These are phyloP conservation scores for Amorpha juglandis DNA, from an alignment of 2,888 invertebrate genomes.

Conservation along the genomic window DNA sequence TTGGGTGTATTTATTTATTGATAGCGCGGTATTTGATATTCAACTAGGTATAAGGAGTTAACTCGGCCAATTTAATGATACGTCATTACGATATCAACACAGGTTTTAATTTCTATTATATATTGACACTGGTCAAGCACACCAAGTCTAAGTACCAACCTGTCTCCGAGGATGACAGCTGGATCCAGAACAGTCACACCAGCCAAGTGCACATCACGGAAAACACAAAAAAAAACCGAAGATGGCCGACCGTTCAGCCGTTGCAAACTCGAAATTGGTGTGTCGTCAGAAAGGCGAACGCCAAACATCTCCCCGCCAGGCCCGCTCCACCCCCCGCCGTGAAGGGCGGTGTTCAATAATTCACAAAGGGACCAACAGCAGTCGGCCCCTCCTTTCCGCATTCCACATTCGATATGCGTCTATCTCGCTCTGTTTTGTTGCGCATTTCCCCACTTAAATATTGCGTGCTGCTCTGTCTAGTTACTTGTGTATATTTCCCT, in stretches of 20 bases:
- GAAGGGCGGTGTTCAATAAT: slow-evolving; percentile 81
- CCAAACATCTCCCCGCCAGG: slow-evolving; percentile 47
- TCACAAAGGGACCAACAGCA: slow-evolving; percentile 67
- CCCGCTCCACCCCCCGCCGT: slow-evolving; percentile 58
- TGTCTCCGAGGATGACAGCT: neutral
- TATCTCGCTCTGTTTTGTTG: slow-evolving; percentile 47
- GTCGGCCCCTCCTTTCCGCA: slow-evolving; percentile 55
- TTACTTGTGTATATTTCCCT: slow-evolving; percentile 32
- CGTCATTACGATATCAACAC: no score
- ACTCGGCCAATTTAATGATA: no score
- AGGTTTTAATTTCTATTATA: no score
- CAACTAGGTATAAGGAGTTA: no score
- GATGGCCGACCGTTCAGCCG: slow-evolving; percentile 53
- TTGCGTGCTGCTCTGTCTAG: slow-evolving; percentile 42
- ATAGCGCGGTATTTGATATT: no score
- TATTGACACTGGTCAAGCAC: neutral
- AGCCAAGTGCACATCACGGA: slow-evolving; percentile 59
- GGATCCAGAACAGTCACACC: slow-evolving; percentile 9
- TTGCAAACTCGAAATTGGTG: slow-evolving; percentile 66
- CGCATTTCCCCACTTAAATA: slow-evolving; percentile 56
- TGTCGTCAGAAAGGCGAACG: slow-evolving; percentile 75
- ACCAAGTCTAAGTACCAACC: neutral
- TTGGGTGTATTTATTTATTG: no score
- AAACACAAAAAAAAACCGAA: slow-evolving; percentile 53
- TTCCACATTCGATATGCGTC: slow-evolving; percentile 36